Evolutionary conservation across 2,113 vertebrate genomes (phyloP).

Genomic region (Apodemus speciosus): DNA sequence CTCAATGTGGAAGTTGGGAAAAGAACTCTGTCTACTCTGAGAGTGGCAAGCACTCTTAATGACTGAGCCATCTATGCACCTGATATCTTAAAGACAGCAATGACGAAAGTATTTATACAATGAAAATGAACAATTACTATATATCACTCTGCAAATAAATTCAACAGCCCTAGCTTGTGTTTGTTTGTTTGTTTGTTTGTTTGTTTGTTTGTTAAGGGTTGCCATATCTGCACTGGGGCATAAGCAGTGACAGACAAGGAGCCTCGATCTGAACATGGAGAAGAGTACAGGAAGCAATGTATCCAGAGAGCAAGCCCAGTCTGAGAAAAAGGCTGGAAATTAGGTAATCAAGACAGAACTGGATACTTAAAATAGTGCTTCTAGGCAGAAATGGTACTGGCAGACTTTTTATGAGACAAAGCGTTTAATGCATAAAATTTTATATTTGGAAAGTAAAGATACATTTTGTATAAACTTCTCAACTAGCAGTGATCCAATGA

Average conservation of each 20-base stretch:
- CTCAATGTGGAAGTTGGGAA: not conserved
- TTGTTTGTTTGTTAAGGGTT: not conserved
- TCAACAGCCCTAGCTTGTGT: not conserved
- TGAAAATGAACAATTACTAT: slow-evolving; percentile 44
- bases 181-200: not conserved
- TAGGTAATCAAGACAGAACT: not conserved
- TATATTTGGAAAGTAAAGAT: slow-evolving; percentile 46
- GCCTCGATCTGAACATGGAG: not conserved
- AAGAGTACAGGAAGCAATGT: not conserved
- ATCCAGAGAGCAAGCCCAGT: not conserved
- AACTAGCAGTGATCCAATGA: not conserved
- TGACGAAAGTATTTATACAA: slow-evolving; percentile 32
- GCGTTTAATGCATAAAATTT: slow-evolving; percentile 39
- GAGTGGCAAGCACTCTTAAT: not conserved
- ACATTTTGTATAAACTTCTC: not conserved
- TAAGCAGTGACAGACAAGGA: slow-evolving; percentile 25
- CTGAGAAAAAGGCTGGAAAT: slow-evolving; percentile 23
- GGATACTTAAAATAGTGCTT: not conserved
- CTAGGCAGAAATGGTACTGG: not conserved
- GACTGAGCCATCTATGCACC: not conserved
- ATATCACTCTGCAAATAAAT: not conserved
- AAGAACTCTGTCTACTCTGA: not conserved
- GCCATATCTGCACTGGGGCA: not conserved
- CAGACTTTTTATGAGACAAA: slow-evolving; percentile 1
- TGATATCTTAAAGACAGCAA: not conserved